Evolutionary conservation across 2,797 vertebrate genomes (phyloP).

Genomic region (Paguma larvata): DNA sequence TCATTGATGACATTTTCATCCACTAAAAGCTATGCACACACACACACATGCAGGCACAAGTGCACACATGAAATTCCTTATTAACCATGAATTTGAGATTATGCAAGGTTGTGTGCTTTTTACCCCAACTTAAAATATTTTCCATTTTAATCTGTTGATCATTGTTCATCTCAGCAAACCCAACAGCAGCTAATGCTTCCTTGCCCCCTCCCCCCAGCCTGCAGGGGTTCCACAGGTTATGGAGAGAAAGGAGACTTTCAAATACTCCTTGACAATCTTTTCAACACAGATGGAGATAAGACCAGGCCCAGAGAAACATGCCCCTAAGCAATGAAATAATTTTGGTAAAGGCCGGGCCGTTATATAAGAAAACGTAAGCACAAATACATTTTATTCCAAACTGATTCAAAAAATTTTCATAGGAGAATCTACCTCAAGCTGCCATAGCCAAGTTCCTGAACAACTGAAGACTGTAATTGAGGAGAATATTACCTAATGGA

Average conservation of each 20-base stretch:
- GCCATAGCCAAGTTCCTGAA: background rate
- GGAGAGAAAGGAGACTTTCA: conserved; percentile 25
- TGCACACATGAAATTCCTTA: background rate
- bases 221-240: background rate
- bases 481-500: background rate
- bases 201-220: background rate
- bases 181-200: background rate
- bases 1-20: background rate
- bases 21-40: background rate
- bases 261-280: conserved; percentile 26
- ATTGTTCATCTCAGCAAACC: background rate
- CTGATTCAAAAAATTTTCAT: conserved; percentile 10
- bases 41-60: background rate
- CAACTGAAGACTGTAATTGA: background rate
- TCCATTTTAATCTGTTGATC: background rate
- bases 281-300: conserved; percentile 12
- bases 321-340: conserved; percentile 38
- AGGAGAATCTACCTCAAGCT: background rate
- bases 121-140: background rate
- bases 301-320: conserved; percentile 11
- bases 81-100: background rate
- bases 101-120: background rate
- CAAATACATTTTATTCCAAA: conserved; percentile 48
- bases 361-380: conserved; percentile 31
- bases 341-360: background rate